Conservation (phyloP, 2,797 vertebrate species). For the Acrocephalus scirpaceus region DNA sequence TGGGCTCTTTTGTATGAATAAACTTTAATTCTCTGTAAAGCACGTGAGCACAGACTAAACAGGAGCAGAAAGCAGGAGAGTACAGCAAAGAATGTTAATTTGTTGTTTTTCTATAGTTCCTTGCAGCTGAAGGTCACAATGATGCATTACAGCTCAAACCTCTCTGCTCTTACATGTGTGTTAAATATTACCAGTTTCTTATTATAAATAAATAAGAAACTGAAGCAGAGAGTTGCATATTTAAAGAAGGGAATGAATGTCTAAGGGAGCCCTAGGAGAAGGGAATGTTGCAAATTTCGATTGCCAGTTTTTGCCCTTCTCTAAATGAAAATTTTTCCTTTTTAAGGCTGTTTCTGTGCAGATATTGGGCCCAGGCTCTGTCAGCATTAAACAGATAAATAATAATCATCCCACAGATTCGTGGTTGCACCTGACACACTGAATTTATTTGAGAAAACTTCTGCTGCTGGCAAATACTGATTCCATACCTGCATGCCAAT, state of each 20-base stretch:
- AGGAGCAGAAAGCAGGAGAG: background rate
- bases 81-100: slow-evolving; percentile 41
- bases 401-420: slow-evolving; percentile 9
- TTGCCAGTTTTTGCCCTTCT: background rate
- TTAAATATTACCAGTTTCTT: slow-evolving; percentile 35
- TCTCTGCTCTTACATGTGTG: background rate
- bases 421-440: background rate
- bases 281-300: background rate
- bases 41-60: background rate
- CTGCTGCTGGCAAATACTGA: background rate
- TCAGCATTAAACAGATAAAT: background rate
- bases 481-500: background rate
- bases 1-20: slow-evolving; percentile 26
- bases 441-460: slow-evolving; percentile 46
- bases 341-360: background rate
- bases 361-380: background rate
- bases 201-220: slow-evolving; percentile 22
- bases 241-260: background rate
- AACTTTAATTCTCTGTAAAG: slow-evolving; percentile 39
- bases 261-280: background rate
- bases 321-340: background rate
- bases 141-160: background rate
- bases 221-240: background rate
- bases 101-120: background rate
- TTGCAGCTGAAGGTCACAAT: slow-evolving; percentile 43